phyloP scores from a whole-genome alignment of 2,888 invertebrate species.

The Dyspetes luteomarginatus region DNA sequence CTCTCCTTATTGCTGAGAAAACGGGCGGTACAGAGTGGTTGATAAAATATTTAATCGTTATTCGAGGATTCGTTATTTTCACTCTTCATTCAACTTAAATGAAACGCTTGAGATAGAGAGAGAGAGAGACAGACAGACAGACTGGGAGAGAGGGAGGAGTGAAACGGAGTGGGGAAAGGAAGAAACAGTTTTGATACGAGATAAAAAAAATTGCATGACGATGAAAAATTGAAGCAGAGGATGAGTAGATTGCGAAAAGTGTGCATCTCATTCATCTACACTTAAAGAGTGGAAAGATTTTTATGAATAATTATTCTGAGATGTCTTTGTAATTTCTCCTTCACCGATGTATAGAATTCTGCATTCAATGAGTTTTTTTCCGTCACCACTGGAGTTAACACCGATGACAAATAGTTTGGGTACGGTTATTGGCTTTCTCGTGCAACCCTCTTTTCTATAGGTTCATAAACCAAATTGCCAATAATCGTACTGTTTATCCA shows the following conservation, averaged over 20 bases:
- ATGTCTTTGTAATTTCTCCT: background rate
- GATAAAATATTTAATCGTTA: constrained; percentile 67
- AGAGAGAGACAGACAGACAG: background rate
- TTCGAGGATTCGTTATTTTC: constrained; percentile 31
- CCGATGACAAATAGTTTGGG: background rate
- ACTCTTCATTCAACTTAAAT: constrained; percentile 37
- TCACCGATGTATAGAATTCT: background rate
- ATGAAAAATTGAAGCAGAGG: background rate
- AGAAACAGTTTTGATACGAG: constrained; percentile 21
- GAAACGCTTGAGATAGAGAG: background rate
- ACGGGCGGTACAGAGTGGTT: constrained; percentile 22
- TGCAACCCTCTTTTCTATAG: background rate
- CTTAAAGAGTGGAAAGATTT: background rate
- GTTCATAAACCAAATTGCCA: background rate
- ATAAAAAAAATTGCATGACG: constrained; percentile 8
- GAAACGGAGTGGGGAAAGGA: background rate
- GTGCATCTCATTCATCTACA: background rate
- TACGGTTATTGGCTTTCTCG: background rate
- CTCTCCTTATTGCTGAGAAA: constrained; percentile 23
- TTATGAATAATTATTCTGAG: constrained; percentile 5
- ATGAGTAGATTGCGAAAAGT: constrained; percentile 38
- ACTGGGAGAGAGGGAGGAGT: background rate
- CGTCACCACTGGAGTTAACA: background rate
- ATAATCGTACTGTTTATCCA: constrained; percentile 8
- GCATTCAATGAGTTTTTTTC: too few relatives aligned